These are phyloP conservation scores for Stigmatopora argus DNA, from an alignment of 2,113 vertebrate species.

Conservation along the genomic window DNA sequence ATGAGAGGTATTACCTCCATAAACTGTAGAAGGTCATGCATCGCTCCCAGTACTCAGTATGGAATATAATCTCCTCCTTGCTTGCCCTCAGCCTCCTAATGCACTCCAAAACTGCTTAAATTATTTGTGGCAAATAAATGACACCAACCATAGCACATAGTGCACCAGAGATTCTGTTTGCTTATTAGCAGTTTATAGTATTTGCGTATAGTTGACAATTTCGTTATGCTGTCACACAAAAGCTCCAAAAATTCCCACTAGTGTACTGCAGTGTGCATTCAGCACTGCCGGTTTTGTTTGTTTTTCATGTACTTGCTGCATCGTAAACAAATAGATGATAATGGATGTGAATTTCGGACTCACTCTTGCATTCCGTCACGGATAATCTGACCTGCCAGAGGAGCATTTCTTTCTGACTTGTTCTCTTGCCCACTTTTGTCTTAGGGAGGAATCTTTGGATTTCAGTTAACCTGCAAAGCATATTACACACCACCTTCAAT, in stretches of 20 bases:
- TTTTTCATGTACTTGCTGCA: constrained; percentile 1
- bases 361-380: constrained; percentile 11
- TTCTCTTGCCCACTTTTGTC: background rate
- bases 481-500: background rate
- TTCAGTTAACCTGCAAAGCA: constrained; percentile 1
- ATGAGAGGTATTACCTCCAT: background rate
- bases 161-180: background rate
- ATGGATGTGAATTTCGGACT: constrained; percentile 10
- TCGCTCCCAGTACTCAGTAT: background rate
- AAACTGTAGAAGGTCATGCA: background rate
- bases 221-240: background rate
- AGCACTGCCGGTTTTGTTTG: constrained; percentile 9
- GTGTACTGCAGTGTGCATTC: constrained; percentile 16
- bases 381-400: constrained; percentile 9
- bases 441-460: background rate
- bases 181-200: background rate
- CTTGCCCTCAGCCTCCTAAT: background rate
- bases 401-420: background rate
- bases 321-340: constrained; percentile 11
- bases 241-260: background rate
- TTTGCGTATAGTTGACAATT: constrained; percentile 14
- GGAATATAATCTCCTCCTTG: background rate
- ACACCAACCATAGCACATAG: background rate
- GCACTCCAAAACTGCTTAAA: background rate
- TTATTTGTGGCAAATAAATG: background rate